Percentiles rank a stretch among this genome's conserved stretches.
Evolutionary conservation across 2,888 invertebrate genomes (phyloP).

Genomic region (Lysandra coridon): DNA sequence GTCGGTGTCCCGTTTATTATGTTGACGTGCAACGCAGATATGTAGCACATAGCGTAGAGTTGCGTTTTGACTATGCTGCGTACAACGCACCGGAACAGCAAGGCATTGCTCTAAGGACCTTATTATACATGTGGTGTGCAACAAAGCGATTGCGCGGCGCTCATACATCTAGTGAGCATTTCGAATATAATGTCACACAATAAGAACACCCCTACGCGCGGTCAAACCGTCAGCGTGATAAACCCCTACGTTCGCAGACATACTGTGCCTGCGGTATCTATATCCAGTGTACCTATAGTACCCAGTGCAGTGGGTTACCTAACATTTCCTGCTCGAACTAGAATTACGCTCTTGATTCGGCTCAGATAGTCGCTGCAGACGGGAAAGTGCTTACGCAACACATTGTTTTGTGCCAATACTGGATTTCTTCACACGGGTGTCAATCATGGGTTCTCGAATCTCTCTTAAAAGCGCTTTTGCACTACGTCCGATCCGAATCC

Average conservation of each 20-base stretch:
- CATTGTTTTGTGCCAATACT: slow-evolving; percentile 36
- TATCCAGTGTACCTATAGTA: background rate
- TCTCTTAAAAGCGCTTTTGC: background rate
- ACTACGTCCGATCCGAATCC: too few relatives aligned
- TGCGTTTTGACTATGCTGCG: too few relatives aligned
- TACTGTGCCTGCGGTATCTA: background rate
- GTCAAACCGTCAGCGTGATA: background rate
- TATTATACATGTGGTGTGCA: too few relatives aligned
- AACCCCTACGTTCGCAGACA: background rate
- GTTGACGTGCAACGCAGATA: too few relatives aligned
- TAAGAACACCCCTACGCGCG: background rate
- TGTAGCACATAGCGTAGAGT: too few relatives aligned
- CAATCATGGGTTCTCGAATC: background rate
- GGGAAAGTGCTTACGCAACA: slow-evolving; percentile 44
- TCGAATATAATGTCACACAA: too few relatives aligned
- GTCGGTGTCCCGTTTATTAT: too few relatives aligned
- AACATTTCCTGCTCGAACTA: slow-evolving; percentile 45
- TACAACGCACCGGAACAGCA: too few relatives aligned
- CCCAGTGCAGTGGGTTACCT: slow-evolving; percentile 38
- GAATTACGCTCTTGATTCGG: slow-evolving; percentile 42
- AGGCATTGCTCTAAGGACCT: too few relatives aligned
- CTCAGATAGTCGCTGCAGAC: slow-evolving; percentile 43
- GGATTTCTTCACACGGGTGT: background rate
- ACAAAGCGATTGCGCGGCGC: too few relatives aligned
- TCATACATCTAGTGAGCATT: too few relatives aligned